Evolutionary conservation across 2,888 invertebrate species (phyloP), one percentile per base, ranked within the genome.

Genomic region (Galerucella pusilla): DNA sequence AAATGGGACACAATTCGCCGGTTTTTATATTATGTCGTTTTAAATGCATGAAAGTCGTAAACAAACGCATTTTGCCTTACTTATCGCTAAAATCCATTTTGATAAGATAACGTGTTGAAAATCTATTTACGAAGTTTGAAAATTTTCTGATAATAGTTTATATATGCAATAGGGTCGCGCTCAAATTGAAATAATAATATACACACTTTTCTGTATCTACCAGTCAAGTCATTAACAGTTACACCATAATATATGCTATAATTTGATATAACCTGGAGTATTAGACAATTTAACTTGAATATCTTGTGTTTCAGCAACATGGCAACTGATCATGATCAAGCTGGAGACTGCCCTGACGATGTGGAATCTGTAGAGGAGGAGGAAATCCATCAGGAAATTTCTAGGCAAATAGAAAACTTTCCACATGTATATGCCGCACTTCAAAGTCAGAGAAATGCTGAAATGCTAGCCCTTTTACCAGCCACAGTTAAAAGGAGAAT

Each of bases 401-500:
- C 84, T 67, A 84, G 83, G 77, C 78, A 79, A 68, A 80, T 88
- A 75, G 82, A 88, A 66, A 83, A 85, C 78, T 87, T 90, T 82
- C 90, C 90, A 68, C 91, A 91, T 82, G 89, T 92, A 84, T 84
- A 92, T 75, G 90, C 91, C 2, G 90, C 91, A 20, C 87, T 92
- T 75, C 90, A 91, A 71, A 90, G 89, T 81, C 90, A 90, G 76
- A 87, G 91, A 76, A 90, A 91, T 84, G 89, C 90, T 25, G 91
- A 92, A 83, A 89, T 90, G 82, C 83, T 92, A 81, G 91, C 92
- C 65, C 87, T 91, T 67, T 88, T 94, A 77, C 95, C 96, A 52
- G 91, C 92, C 66, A 89, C 91, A 66, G 94, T 97, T 54, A 95
- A 95, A 86, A 89, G 94, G 83, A 90, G 96, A 86, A 90, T 97